phyloP scores from a whole-genome alignment of 1,140 invertebrate species.

The Musca domestica region DNA sequence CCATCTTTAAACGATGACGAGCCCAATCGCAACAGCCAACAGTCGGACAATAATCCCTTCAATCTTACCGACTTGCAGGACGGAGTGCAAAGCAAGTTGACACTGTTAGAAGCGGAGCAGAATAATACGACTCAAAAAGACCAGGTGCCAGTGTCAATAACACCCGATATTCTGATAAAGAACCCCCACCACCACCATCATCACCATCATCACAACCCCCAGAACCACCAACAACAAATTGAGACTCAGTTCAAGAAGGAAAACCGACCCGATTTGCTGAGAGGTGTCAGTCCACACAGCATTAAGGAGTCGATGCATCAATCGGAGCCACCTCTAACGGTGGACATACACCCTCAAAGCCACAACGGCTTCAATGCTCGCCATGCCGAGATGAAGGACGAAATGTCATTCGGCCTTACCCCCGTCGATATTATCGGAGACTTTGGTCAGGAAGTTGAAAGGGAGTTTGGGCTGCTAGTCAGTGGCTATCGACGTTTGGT shows the following conservation, averaged over 20 bases:
- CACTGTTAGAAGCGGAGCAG: not conserved
- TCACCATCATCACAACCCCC: too few relatives aligned
- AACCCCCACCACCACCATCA: slow-evolving; percentile 20
- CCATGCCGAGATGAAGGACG: slow-evolving; percentile 7
- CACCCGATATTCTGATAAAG: slow-evolving; percentile 34
- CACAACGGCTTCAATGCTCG: not conserved
- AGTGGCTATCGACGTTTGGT: slow-evolving; percentile 31
- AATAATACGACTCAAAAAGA: not conserved
- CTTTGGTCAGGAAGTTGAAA: slow-evolving; percentile 53
- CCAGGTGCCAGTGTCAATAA: slow-evolving; percentile 17
- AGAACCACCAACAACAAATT: not conserved
- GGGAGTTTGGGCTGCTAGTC: slow-evolving; percentile 46
- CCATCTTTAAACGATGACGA: slow-evolving; percentile 2
- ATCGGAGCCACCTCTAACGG: too few relatives aligned
- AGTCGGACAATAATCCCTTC: not conserved
- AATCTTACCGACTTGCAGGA: slow-evolving; percentile 7
- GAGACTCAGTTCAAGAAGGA: slow-evolving; percentile 11
- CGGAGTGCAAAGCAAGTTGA: slow-evolving; percentile 9
- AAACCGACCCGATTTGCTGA: slow-evolving; percentile 30
- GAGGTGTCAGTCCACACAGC: slow-evolving; percentile 26
- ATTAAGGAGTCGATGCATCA: not conserved
- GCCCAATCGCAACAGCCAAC: slow-evolving; percentile 18
- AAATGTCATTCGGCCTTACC: slow-evolving; percentile 27
- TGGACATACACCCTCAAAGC: not conserved
- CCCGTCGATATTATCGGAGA: slow-evolving; percentile 49